Conservation (phyloP, 2,113 vertebrate genomes). For the Oryzias woworae region DNA sequence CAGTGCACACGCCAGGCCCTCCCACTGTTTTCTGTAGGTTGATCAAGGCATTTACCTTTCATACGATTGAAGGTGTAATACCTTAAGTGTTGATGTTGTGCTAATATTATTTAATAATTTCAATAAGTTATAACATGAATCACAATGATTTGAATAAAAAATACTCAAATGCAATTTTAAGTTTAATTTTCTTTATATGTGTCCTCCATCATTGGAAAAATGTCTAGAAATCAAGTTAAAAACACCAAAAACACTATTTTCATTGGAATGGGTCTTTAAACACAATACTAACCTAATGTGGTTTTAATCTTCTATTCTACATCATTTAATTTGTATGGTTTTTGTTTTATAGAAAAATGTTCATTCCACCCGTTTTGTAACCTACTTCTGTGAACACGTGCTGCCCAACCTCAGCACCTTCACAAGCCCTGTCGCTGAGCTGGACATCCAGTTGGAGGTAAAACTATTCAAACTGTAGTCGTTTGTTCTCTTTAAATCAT, state of each 20-base stretch:
- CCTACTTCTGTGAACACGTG: constrained; percentile 96
- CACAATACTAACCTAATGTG: not conserved
- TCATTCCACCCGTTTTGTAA: constrained; percentile 96
- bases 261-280: no score
- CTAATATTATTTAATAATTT: no score
- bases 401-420: constrained; percentile 91
- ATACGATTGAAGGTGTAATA: no score
- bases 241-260: no score
- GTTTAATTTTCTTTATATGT: no score
- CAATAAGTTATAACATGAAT: no score
- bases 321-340: not conserved
- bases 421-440: constrained; percentile 90
- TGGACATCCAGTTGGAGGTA: constrained; percentile 98
- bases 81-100: no score
- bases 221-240: no score
- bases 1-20: constrained; percentile 97
- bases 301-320: not conserved
- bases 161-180: no score
- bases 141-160: no score
- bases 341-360: constrained; percentile 91
- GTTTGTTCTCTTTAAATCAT: no score
- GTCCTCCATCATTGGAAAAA: no score
- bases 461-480: not conserved
- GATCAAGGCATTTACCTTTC: not conserved
- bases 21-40: constrained; percentile 92